These are phyloP conservation scores for Drosophila albomicans DNA, from an alignment of 1,140 invertebrate genomes.

Conservation along the genomic window DNA sequence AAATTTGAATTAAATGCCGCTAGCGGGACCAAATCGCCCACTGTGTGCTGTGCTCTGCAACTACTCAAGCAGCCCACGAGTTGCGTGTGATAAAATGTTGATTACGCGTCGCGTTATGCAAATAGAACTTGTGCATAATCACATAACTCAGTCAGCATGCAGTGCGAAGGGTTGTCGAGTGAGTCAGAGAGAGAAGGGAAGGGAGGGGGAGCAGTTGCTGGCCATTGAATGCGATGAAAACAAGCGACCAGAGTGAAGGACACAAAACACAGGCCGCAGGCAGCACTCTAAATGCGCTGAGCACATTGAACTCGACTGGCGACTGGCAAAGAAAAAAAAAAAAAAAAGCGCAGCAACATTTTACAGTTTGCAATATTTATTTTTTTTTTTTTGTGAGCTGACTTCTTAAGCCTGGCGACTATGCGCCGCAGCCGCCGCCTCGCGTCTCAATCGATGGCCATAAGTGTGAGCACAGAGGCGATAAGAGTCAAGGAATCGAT, in stretches of 20 bases:
- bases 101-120: constrained; percentile 48
- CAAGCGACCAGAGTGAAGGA: constrained; percentile 1
- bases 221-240: constrained; percentile 14
- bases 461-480: constrained; percentile 42
- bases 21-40: too few relatives aligned
- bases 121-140: constrained; percentile 72
- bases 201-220: neutral
- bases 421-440: neutral
- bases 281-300: too few relatives aligned
- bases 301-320: too few relatives aligned
- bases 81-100: constrained; percentile 43
- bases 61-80: too few relatives aligned
- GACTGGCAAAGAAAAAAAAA: too few relatives aligned
- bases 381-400: too few relatives aligned
- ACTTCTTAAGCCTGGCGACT: neutral
- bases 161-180: constrained; percentile 5
- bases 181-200: too few relatives aligned
- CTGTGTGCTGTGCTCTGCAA: too few relatives aligned
- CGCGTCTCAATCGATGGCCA: constrained; percentile 33
- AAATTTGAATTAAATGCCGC: too few relatives aligned
- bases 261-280: neutral
- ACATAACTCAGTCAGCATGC: constrained; percentile 66
- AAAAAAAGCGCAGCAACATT: too few relatives aligned
- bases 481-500: constrained; percentile 45
- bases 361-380: too few relatives aligned